Conservation (phyloP, 2,888 invertebrate species). For the Acanthococcus lagerstroemiae region DNA sequence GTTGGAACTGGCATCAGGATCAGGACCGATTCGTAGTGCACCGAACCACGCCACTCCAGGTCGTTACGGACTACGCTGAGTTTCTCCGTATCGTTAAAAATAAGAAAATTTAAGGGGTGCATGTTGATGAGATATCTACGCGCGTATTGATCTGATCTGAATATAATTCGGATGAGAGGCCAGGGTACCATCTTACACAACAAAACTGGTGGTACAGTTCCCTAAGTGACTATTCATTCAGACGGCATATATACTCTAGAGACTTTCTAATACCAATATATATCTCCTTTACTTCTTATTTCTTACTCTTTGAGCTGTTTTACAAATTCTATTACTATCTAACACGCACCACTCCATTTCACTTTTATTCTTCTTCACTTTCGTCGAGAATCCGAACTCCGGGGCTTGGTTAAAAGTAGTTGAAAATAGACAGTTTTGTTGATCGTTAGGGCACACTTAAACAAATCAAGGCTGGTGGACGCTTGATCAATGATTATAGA, state of each 20-base stretch:
- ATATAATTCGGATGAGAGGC: slow-evolving; percentile 20
- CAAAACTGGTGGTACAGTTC: slow-evolving; percentile 24
- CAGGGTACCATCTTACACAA: slow-evolving; percentile 15
- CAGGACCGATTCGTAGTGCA: too few relatives aligned
- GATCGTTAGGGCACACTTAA: too few relatives aligned
- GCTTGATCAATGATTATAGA: too few relatives aligned
- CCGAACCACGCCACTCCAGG: too few relatives aligned
- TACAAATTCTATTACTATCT: slow-evolving; percentile 25
- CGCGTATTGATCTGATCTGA: slow-evolving; percentile 26
- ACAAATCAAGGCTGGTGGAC: too few relatives aligned
- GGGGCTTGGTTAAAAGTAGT: too few relatives aligned
- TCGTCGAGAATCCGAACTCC: slow-evolving; percentile 2
- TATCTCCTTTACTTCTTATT: slow-evolving; percentile 26
- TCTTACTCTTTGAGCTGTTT: slow-evolving; percentile 26
- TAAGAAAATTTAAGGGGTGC: slow-evolving; percentile 14
- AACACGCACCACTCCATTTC: slow-evolving; percentile 21
- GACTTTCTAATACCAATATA: slow-evolving; percentile 26
- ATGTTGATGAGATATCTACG: slow-evolving; percentile 23
- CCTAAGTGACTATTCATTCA: slow-evolving; percentile 27
- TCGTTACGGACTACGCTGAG: too few relatives aligned
- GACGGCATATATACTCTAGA: slow-evolving; percentile 23
- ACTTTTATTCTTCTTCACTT: slow-evolving; percentile 16
- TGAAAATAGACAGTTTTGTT: too few relatives aligned
- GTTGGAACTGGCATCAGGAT: too few relatives aligned
- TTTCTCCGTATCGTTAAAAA: slow-evolving; percentile 1